These are phyloP conservation scores for Taeniopygia guttata DNA, from an alignment of 2,797 vertebrate species.

Conservation along the genomic window DNA sequence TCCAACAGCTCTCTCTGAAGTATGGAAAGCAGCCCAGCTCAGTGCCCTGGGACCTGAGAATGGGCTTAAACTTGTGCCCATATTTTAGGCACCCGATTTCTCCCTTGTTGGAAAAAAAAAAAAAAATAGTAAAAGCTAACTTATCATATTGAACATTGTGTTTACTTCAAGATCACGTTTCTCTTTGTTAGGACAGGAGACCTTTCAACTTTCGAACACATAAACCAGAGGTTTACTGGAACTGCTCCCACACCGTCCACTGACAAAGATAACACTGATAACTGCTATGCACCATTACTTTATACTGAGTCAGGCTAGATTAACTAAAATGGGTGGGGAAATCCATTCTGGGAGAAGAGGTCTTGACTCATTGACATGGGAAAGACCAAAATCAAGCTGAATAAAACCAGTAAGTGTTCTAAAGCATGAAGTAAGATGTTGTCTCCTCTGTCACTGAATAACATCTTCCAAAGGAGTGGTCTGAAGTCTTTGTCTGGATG, in stretches of 20 bases:
- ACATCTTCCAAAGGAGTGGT: background rate
- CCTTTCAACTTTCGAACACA: background rate
- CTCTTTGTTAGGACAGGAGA: background rate
- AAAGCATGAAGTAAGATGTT: background rate
- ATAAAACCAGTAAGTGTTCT: background rate
- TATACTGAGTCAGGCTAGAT: background rate
- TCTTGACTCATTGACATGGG: background rate
- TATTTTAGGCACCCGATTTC: background rate
- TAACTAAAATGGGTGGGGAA: background rate
- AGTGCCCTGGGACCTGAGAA: background rate
- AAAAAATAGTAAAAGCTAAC: background rate
- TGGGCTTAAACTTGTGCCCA: background rate
- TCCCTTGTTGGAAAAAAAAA: background rate
- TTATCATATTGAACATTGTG: background rate
- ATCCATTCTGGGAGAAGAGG: background rate
- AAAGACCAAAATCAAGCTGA: background rate
- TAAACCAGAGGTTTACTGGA: background rate
- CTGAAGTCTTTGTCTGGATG: background rate
- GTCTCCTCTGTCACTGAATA: background rate
- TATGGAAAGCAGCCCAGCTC: background rate
- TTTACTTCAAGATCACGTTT: background rate
- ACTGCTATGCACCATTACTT: background rate
- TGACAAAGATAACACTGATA: background rate
- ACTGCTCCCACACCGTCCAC: fast-evolving
- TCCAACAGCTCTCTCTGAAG: background rate